phyloP scores from a whole-genome alignment of 2,888 invertebrate species.

The Andrena dorsata region DNA sequence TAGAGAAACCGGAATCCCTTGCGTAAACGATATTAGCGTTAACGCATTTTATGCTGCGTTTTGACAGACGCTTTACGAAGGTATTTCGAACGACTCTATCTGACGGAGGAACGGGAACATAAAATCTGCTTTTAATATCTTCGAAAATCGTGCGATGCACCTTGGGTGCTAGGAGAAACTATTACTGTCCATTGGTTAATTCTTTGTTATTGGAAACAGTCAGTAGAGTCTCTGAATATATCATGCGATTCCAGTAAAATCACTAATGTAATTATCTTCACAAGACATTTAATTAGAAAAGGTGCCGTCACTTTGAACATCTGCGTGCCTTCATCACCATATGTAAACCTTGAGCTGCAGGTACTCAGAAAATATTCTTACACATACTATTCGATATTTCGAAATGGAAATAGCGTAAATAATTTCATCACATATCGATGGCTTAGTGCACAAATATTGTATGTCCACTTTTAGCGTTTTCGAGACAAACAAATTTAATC shows the following conservation, averaged over 20 bases:
- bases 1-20: slow-evolving; percentile 54
- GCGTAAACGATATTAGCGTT: slow-evolving; percentile 36
- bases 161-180: neutral
- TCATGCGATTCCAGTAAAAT: neutral
- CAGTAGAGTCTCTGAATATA: neutral
- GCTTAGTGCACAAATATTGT: too few relatives aligned
- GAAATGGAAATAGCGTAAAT: too few relatives aligned
- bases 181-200: neutral
- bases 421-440: too few relatives aligned
- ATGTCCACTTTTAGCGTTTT: too few relatives aligned
- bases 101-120: slow-evolving; percentile 5
- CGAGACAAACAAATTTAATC: too few relatives aligned
- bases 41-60: slow-evolving; percentile 38
- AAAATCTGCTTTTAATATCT: slow-evolving; percentile 12
- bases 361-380: too few relatives aligned
- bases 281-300: too few relatives aligned
- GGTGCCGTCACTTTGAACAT: too few relatives aligned
- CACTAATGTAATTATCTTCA: too few relatives aligned
- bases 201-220: neutral
- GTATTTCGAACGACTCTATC: slow-evolving; percentile 11
- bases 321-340: too few relatives aligned
- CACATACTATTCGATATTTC: too few relatives aligned
- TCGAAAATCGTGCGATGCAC: slow-evolving; percentile 9
- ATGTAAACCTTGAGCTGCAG: too few relatives aligned
- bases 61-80: slow-evolving; percentile 27